These are phyloP conservation scores for Macaca fascicularis DNA, from an alignment of 2,113 vertebrate species.

Conservation along the genomic window DNA sequence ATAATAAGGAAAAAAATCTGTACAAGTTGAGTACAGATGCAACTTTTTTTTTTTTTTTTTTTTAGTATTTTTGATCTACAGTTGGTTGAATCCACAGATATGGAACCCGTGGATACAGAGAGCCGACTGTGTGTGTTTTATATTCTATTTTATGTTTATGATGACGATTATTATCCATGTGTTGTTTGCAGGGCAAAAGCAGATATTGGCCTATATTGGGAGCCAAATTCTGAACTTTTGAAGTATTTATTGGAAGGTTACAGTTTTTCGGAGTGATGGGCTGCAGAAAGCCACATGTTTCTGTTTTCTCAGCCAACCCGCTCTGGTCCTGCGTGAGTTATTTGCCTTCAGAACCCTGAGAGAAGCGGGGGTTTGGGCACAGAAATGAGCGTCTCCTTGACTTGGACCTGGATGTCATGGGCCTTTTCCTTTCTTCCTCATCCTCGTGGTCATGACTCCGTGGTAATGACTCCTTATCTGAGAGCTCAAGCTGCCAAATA, in stretches of 20 bases:
- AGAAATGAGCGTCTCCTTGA: neutral
- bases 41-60: neutral
- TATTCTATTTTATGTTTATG: conserved; percentile 51
- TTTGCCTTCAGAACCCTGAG: neutral
- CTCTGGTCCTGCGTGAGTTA: neutral
- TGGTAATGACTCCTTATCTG: neutral
- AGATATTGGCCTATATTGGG: neutral
- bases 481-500: neutral
- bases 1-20: neutral
- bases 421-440: neutral
- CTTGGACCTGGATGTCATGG: neutral
- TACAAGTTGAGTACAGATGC: neutral
- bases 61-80: neutral
- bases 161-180: conserved; percentile 16
- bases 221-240: conserved; percentile 28
- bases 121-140: neutral
- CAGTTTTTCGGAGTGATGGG: neutral
- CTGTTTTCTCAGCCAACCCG: neutral
- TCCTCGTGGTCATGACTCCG: neutral
- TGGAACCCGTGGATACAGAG: neutral
- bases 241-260: neutral
- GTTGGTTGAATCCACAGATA: neutral
- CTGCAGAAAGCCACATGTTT: neutral
- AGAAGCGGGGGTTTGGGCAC: neutral
- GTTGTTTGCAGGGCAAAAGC: conserved; percentile 44